Evolutionary conservation across 2,888 invertebrate species (phyloP), one percentile per base, ranked within the genome.

Genomic region (Polyommatus icarus): DNA sequence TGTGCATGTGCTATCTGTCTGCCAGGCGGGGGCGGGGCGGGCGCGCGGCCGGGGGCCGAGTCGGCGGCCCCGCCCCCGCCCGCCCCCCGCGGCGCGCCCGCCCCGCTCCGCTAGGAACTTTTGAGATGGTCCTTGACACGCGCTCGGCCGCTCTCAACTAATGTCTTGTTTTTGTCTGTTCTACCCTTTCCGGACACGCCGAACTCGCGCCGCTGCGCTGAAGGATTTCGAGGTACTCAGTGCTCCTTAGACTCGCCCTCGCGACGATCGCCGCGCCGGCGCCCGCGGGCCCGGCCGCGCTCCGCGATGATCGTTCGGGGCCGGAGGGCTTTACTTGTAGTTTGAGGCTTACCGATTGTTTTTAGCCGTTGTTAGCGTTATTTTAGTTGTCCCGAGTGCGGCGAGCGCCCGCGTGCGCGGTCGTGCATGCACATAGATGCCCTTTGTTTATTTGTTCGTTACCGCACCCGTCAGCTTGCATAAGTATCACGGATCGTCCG

Each of bases 81-180:
- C 78, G 73, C 79, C 80, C 82, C 82, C 81, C 82, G 81, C 81
- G 81, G 81, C 24, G 82, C 81, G 81, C 82, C 81, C 76, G 81
- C 81, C 84, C 82, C 82, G 82, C 85, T 84, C 83, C 88, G 87
- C 95, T 96, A 96, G 97, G 97, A 97, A 96, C 97, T 97, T 97
- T 97, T 97, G 97, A 97, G 97, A 97, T 97, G 97, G 97, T 97
- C 97, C 97, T 97, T 96, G 96, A 89, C 91, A 87, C 90, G 91
- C 92, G 92, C 93, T 90, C 92, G 91, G 88, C 91, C 90, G 90
- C 90, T 89, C 89, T 87, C 92, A 91, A 95, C 95, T 95, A 95
- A 95, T 95, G 89, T 95, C 94, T 93, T 95, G 87, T 95, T 95
- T 94, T 94, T 95, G 94, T 96, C 95, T 95, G 95, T 95, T 96